phyloP scores from a whole-genome alignment of 2,888 invertebrate genomes.

The Stenurella melanura region DNA sequence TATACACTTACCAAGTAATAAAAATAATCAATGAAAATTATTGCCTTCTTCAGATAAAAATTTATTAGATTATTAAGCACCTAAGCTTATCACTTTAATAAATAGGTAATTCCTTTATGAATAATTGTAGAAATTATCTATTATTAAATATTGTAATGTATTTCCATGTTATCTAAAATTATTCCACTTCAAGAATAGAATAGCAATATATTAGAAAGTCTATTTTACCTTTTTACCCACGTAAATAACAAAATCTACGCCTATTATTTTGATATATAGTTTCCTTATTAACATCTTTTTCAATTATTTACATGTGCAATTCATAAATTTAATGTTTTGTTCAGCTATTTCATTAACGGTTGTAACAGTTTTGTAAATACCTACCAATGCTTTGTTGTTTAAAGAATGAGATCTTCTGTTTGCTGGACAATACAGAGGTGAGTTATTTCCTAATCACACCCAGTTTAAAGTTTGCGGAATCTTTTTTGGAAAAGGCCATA shows the following conservation, averaged over 20 bases:
- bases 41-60: neutral
- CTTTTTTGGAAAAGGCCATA: neutral
- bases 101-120: constrained; percentile 9
- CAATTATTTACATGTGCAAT: constrained; percentile 30
- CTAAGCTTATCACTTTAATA: neutral
- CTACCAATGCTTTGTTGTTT: neutral
- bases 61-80: constrained; percentile 4
- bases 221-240: constrained; percentile 35
- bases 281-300: constrained; percentile 36
- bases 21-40: neutral
- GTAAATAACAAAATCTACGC: constrained; percentile 38
- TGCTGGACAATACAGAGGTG: no score
- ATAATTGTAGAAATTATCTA: neutral
- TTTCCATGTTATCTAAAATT: constrained; percentile 36
- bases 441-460: no score
- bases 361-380: constrained; percentile 4
- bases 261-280: constrained; percentile 28
- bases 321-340: constrained; percentile 15
- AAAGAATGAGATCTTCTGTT: no score
- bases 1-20: neutral
- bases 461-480: neutral
- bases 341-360: constrained; percentile 6
- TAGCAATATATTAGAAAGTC: constrained; percentile 34
- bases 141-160: constrained; percentile 25
- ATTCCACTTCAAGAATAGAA: constrained; percentile 16